Conservation (phyloP, 2,888 invertebrate genomes). For the Lasioglossum calceatum region DNA sequence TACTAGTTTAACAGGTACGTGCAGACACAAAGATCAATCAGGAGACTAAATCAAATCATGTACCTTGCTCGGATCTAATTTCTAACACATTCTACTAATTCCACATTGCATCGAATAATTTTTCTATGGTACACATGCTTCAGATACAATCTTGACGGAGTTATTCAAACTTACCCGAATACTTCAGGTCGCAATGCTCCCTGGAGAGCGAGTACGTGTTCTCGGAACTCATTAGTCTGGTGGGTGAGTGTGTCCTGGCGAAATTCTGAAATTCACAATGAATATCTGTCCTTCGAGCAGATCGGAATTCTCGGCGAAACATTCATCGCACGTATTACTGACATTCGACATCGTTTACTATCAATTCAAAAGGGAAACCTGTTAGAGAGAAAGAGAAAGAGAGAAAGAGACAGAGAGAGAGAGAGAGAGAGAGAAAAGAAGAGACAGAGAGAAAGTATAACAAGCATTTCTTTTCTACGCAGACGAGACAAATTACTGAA, state of each 20-base stretch:
- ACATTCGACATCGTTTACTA: constrained; percentile 20
- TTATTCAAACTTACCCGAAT: constrained; percentile 78
- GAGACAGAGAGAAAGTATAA: not conserved
- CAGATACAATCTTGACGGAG: not conserved
- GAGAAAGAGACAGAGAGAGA: not conserved
- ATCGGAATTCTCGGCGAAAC: not conserved
- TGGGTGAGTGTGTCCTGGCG: constrained; percentile 83
- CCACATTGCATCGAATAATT: not conserved
- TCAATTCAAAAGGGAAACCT: constrained; percentile 10
- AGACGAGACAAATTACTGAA: not conserved
- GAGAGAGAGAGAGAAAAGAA: not conserved
- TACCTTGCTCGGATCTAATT: not conserved
- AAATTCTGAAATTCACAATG: constrained; percentile 81
- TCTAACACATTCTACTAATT: not conserved
- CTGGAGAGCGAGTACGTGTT: constrained; percentile 83
- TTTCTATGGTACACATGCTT: constrained; percentile 36
- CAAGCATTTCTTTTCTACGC: constrained; percentile 13
- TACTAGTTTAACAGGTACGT: not conserved
- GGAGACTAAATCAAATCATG: not conserved
- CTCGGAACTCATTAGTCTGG: constrained; percentile 84
- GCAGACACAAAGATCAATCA: not conserved
- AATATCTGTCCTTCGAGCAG: constrained; percentile 35
- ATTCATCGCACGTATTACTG: constrained; percentile 14
- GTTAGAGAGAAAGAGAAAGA: constrained; percentile 8
- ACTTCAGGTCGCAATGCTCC: constrained; percentile 83